Evolutionary conservation across 2,797 vertebrate genomes (phyloP).

Genomic region (Pseudomugil gertrudae): DNA sequence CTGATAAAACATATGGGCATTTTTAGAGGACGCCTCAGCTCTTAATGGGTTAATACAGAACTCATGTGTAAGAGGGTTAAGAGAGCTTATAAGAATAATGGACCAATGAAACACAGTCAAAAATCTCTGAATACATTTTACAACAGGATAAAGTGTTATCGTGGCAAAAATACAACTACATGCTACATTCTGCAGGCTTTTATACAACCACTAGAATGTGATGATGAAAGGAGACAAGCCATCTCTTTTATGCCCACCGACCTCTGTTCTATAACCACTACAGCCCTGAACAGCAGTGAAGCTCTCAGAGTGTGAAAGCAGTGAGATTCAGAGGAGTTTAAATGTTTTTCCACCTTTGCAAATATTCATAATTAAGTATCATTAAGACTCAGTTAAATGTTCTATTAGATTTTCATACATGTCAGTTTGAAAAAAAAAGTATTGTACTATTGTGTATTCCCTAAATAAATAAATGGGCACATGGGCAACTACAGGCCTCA

Average conservation of each 20-base stretch:
- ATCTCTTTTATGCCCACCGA: constrained; percentile 52
- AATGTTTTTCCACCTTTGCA: constrained; percentile 67
- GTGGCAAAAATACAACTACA: constrained; percentile 70
- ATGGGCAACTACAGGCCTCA: constrained; percentile 56
- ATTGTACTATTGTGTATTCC: constrained; percentile 86
- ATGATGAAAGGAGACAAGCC: constrained; percentile 76
- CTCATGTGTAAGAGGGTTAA: constrained; percentile 72
- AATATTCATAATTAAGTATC: constrained; percentile 83
- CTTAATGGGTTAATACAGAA: constrained; percentile 49
- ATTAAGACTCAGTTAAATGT: constrained; percentile 85
- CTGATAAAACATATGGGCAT: constrained; percentile 9
- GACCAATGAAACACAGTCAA: constrained; percentile 50
- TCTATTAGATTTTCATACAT: constrained; percentile 70
- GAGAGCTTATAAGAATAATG: constrained; percentile 63
- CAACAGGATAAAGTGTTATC: constrained; percentile 67
- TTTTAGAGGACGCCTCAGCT: constrained; percentile 18
- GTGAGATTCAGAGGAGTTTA: constrained; percentile 65
- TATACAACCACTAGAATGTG: constrained; percentile 59
- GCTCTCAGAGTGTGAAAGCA: constrained; percentile 67
- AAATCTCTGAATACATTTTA: constrained; percentile 73
- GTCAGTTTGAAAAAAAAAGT: constrained; percentile 63
- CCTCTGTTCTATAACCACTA: constrained; percentile 60
- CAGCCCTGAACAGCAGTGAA: constrained; percentile 68
- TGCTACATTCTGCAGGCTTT: constrained; percentile 67
- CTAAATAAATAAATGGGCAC: constrained; percentile 47